These are phyloP conservation scores for Burhinus bistriatus DNA, from an alignment of 2,113 vertebrate genomes.

Conservation along the genomic window DNA sequence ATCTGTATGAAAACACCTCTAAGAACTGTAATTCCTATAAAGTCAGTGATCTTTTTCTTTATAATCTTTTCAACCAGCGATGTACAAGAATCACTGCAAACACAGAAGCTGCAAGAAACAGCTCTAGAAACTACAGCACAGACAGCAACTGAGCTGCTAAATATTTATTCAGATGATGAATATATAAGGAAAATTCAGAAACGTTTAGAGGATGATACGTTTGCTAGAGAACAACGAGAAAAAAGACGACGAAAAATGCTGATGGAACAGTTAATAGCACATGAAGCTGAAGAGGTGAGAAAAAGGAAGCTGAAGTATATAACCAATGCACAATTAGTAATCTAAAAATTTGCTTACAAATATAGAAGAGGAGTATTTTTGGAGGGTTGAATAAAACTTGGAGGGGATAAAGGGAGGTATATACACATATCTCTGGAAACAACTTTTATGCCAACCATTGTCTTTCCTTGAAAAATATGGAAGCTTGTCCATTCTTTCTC, in stretches of 20 bases:
- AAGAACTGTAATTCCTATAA: background rate
- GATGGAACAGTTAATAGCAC: conserved; percentile 80
- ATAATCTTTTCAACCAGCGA: conserved; percentile 19
- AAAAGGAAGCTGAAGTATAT: background rate
- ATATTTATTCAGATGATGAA: conserved; percentile 78
- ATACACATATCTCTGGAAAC: background rate
- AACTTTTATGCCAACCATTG: background rate
- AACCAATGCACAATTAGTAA: background rate
- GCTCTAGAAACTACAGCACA: background rate
- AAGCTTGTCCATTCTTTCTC: background rate
- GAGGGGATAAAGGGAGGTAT: background rate
- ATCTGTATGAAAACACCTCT: background rate
- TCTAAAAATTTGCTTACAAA: background rate
- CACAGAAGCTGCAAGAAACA: background rate
- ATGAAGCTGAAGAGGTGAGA: conserved; percentile 83
- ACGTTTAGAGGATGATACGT: conserved; percentile 79
- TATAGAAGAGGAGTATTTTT: background rate
- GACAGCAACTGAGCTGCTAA: conserved; percentile 58
- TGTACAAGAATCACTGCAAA: background rate
- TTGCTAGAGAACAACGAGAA: conserved; percentile 80
- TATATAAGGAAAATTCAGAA: conserved; percentile 86
- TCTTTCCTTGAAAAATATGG: background rate
- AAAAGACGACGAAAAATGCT: conserved; percentile 81
- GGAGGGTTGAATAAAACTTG: background rate
- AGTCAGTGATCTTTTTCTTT: background rate